Conservation (phyloP, 2,888 invertebrate species). For the Stenichneumon culpator region DNA sequence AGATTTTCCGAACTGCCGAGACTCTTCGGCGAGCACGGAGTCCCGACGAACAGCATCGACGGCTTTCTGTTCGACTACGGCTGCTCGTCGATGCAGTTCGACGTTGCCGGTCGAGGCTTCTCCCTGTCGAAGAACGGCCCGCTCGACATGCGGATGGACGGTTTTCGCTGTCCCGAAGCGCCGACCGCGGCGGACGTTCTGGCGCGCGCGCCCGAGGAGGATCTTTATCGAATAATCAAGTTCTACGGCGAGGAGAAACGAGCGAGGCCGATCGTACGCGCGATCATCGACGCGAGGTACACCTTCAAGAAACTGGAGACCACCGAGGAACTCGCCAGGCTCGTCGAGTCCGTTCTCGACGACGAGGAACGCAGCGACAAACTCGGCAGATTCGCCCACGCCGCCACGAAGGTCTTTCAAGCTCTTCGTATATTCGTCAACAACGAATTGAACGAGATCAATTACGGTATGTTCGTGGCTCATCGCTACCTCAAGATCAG, state of each 20-base stretch:
- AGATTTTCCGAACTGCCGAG: slow-evolving; percentile 94
- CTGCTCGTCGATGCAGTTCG: slow-evolving; percentile 98
- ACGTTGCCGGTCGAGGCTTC: slow-evolving; percentile 93
- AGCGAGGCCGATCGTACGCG: slow-evolving; percentile 94
- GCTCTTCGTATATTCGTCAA: slow-evolving; percentile 98
- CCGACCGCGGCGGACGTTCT: slow-evolving; percentile 96
- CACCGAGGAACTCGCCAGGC: slow-evolving; percentile 92
- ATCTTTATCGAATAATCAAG: slow-evolving; percentile 94
- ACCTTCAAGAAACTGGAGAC: slow-evolving; percentile 92
- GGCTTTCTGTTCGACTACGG: slow-evolving; percentile 97
- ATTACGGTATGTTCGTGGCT: slow-evolving; percentile 94
- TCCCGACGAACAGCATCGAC: slow-evolving; percentile 91
- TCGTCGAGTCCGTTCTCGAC: slow-evolving; percentile 89
- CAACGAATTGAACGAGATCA: slow-evolving; percentile 97
- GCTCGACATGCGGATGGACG: slow-evolving; percentile 98
- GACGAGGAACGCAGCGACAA: slow-evolving; percentile 89
- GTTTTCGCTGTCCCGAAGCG: slow-evolving; percentile 88
- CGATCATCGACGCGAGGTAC: slow-evolving; percentile 93
- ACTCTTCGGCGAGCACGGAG: slow-evolving; percentile 87
- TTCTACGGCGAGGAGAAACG: slow-evolving; percentile 96
- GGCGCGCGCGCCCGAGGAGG: slow-evolving; percentile 91
- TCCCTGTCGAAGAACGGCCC: slow-evolving; percentile 94
- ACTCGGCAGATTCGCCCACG: slow-evolving; percentile 91
- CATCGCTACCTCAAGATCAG: slow-evolving; percentile 91
- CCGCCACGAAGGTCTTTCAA: slow-evolving; percentile 97